A percentile compares a stretch with the other conserved stretches of the same genome.
Conservation (phyloP, 1,140 invertebrate genomes). For the Leptinotarsa defecta region DNA sequence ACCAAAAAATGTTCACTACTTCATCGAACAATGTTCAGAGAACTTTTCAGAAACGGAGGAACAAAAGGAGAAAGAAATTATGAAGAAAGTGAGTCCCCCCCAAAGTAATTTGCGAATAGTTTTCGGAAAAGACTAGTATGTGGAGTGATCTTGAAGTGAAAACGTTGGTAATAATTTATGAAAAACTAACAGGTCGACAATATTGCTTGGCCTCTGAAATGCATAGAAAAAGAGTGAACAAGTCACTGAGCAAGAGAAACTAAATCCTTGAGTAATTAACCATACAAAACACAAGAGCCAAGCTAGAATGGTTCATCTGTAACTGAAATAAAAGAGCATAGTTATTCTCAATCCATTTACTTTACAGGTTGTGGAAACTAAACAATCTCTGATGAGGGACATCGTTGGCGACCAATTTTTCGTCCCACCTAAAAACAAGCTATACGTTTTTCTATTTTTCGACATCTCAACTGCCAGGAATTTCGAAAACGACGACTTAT, state of each 20-base stretch:
- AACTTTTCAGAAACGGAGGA: slow-evolving; percentile 31
- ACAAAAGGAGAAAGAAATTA: slow-evolving; percentile 35
- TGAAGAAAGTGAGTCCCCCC: slow-evolving; percentile 34
- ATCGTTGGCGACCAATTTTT: slow-evolving; percentile 34
- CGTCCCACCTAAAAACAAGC: slow-evolving; percentile 44
- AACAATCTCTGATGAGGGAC: background rate
- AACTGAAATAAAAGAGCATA: background rate
- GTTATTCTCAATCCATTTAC: background rate
- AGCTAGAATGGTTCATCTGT: too few relatives aligned
- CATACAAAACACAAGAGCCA: too few relatives aligned
- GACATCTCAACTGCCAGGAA: slow-evolving; percentile 44
- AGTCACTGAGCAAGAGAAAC: too few relatives aligned
- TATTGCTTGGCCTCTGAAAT: too few relatives aligned
- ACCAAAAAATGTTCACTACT: slow-evolving; percentile 25
- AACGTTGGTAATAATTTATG: too few relatives aligned
- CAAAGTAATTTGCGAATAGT: background rate
- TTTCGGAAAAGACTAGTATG: too few relatives aligned
- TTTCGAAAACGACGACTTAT: slow-evolving; percentile 48
- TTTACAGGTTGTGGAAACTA: slow-evolving; percentile 16
- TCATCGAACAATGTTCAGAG: slow-evolving; percentile 37
- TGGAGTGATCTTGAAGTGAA: too few relatives aligned
- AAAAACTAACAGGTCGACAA: too few relatives aligned
- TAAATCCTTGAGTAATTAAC: too few relatives aligned
- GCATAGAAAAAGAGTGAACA: too few relatives aligned
- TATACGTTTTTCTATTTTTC: slow-evolving; percentile 46